Base-by-base conservation (phyloP, 2,888 invertebrate genomes). In the Lasius fuliginosus region DNA sequence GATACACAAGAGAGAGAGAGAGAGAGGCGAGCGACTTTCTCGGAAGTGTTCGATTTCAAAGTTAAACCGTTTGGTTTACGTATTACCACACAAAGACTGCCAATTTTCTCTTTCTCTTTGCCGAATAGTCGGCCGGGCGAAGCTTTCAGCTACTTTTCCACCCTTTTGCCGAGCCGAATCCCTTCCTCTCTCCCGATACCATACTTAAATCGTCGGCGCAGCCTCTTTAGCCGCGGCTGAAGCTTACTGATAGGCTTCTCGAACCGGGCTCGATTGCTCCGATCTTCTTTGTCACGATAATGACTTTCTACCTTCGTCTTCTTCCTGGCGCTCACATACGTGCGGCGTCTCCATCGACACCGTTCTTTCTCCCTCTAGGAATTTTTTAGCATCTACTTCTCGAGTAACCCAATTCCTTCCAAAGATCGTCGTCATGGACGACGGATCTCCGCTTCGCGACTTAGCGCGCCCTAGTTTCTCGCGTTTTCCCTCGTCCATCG, bases 211-310 rank as follows among this genome's bases (percentile, higher is more conserved):
- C 64, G 69, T 49, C 74, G 82, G 85, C 49, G n/a, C 86, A 68
- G 79, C 82, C 86, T 82, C 73, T 81, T 83, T 62, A 69, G 77
- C 71, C 77, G 18, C 68, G 85, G 46, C 84, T 89, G 85, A 83
- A 79, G 85, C 65, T 69, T 82, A 83, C 83, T 65, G 86, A 89
- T 88, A 89, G 83, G 83, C 89, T 89, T 84, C 86, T 87, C 81
- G 79, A 86, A 79, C 73, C 33, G 8, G 42, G 9, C 76, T 49
- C 87, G 90, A 92, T 91, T 90, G 87, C 85, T 85, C 71, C 65
- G 89, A 74, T 77, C 86, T 75, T 83, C 88, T 92, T 92, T 91
- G 88, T 90, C 85, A 79, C 88, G 86, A 86, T 91, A 92, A 92
- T 90, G 89, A 91, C 88, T 90, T 88, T 84, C 86, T 74, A 82